These are phyloP conservation scores for Perccottus glenii DNA, from an alignment of 2,113 vertebrate genomes.

Conservation along the genomic window DNA sequence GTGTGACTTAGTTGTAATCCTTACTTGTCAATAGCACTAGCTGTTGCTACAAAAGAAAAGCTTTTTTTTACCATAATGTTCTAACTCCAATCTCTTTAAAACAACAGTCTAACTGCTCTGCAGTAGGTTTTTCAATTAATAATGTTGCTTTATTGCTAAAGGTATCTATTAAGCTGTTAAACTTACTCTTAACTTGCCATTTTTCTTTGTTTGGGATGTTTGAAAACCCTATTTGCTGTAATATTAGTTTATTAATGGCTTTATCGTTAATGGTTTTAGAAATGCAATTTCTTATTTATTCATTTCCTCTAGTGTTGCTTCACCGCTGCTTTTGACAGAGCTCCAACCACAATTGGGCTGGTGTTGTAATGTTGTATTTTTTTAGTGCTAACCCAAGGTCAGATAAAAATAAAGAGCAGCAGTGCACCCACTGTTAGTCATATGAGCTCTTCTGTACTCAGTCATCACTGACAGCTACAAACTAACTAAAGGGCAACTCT, in stretches of 20 bases:
- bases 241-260: background rate
- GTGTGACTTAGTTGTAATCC: constrained; percentile 43
- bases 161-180: background rate
- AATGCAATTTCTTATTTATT: background rate
- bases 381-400: background rate
- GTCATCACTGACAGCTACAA: background rate
- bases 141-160: too few species aligned
- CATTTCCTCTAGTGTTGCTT: background rate
- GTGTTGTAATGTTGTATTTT: background rate
- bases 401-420: background rate
- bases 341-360: background rate
- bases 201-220: constrained; percentile 17
- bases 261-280: background rate
- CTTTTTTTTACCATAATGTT: constrained; percentile 23
- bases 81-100: constrained; percentile 1
- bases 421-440: background rate
- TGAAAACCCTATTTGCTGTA: constrained; percentile 2
- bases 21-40: constrained; percentile 42
- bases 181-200: background rate
- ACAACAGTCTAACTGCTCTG: too few species aligned
- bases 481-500: background rate
- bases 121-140: too few species aligned
- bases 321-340: background rate
- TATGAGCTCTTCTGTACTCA: background rate
- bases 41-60: constrained; percentile 4